phyloP scores from a whole-genome alignment of 2,113 vertebrate genomes.

The Ahaetulla prasina region DNA sequence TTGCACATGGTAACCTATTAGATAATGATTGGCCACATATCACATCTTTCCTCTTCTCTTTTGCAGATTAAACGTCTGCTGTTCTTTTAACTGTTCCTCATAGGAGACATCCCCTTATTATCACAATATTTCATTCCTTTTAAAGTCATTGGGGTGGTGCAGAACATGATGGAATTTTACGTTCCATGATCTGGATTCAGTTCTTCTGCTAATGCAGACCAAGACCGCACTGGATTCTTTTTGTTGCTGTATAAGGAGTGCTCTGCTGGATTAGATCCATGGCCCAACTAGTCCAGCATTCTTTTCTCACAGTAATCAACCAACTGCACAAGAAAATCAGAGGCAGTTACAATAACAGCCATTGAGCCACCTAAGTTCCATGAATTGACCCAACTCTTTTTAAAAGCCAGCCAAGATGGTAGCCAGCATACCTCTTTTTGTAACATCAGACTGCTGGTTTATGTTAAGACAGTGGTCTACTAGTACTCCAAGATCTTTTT shows the following conservation, averaged over 20 bases:
- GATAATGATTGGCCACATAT: neutral
- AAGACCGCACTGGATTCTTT: neutral
- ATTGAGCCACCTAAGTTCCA: neutral
- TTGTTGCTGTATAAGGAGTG: neutral
- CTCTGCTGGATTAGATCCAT: neutral
- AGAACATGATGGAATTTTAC: neutral
- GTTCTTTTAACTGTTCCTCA: neutral
- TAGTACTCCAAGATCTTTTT: neutral
- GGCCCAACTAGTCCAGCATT: neutral
- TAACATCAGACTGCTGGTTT: neutral
- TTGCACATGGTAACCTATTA: neutral
- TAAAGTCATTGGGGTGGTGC: neutral
- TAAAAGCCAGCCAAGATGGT: neutral
- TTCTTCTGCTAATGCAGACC: neutral
- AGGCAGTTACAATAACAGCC: neutral
- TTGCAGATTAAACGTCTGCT: neutral
- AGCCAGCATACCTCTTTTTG: neutral
- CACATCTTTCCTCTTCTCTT: neutral
- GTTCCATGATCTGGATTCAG: neutral
- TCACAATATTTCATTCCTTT: neutral
- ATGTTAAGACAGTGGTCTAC: neutral
- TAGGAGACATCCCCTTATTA: neutral
- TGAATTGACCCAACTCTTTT: neutral
- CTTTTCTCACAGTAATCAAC: neutral
- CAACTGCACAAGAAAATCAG: neutral